Conservation (phyloP, 2,888 invertebrate species). For the Baccha elongata region DNA sequence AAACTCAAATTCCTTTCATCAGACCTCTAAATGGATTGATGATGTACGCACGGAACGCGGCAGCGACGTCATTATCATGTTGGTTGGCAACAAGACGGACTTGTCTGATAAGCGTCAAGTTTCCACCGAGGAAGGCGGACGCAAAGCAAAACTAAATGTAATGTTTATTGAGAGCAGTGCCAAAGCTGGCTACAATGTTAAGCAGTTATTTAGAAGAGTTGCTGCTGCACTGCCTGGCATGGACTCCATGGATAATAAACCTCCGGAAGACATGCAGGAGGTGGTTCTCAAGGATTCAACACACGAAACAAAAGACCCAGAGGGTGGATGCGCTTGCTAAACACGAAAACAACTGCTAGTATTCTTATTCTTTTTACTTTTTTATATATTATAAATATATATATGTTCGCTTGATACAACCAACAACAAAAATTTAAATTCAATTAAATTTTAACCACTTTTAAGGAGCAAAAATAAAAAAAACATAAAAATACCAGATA, state of each 20-base stretch:
- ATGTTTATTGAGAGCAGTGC: constrained; percentile 99
- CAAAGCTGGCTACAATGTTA: constrained; percentile 99
- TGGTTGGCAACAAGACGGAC: constrained; percentile 99
- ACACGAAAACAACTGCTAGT: constrained; percentile 63
- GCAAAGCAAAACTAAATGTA: constrained; percentile 99
- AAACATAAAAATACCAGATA: constrained; percentile 2
- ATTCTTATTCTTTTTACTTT: constrained; percentile 73
- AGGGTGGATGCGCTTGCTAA: constrained; percentile 97
- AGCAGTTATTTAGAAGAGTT: constrained; percentile 98
- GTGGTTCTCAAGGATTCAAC: constrained; percentile 98
- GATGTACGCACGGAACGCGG: constrained; percentile 99
- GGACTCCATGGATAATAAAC: constrained; percentile 98
- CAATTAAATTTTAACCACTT: constrained; percentile 71
- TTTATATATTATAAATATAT: constrained; percentile 41
- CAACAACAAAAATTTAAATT: constrained; percentile 56
- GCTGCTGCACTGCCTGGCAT: constrained; percentile 99
- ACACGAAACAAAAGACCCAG: constrained; percentile 95
- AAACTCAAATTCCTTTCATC: constrained; percentile 99
- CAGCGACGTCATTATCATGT: constrained; percentile 99
- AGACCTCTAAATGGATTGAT: constrained; percentile 99
- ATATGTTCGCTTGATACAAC: constrained; percentile 70
- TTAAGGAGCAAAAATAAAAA: constrained; percentile 64
- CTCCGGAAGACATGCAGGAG: constrained; percentile 99
- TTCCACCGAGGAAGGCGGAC: constrained; percentile 98
- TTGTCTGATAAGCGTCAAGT: constrained; percentile 99